Evolutionary conservation across 2,797 vertebrate species (phyloP), one percentile per base, ranked within the genome.

Genomic region (Acanthis flammea): DNA sequence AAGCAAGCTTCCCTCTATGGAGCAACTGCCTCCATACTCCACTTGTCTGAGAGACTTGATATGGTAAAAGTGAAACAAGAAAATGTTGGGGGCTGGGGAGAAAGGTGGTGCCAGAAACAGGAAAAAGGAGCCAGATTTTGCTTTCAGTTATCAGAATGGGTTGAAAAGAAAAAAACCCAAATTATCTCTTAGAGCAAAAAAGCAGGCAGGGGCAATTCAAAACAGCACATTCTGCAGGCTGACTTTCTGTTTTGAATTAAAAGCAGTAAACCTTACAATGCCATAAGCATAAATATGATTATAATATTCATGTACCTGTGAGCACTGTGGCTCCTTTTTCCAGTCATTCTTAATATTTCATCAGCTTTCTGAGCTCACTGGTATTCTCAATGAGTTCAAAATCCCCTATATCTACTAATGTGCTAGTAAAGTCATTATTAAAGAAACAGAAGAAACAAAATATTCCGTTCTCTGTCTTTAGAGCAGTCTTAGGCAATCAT

Each of bases 201-300:
- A 74, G 33, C 33, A 77, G 65, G 22, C 27, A 74, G 41, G 47
- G 24, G 7, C 63, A 84, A 31, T 65, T 93, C 11, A 63, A 58
- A 91, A 63, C 6, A 6, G 25, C 39, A 19, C 18, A 51, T 58
- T 86, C 54, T 73, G 47, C 48, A 67, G 30, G 17, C 86, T 88
- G 48, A 3, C 41, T 88, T 88, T 94, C 82, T 94, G 82, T 77
- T 96, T 90, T 85, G 24, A 87, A 75, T 88, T 94, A 77, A 91
- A 90, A 51, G 17, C 30, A 60, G 5, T 92, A 91, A 92, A 63
- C 28, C 28, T 76, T 80, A 60, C 15, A 82, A 2, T 88, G 37
- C 33, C 41, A 44, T 84, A 82, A 88, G 44, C 42, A 86, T 74
- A 80, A 85, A 77, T 62, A 39, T 60, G 73, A 80, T 94, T 78